Base-by-base conservation (phyloP, 2,797 vertebrate genomes). In the Craterocephalus amniculus region DNA sequence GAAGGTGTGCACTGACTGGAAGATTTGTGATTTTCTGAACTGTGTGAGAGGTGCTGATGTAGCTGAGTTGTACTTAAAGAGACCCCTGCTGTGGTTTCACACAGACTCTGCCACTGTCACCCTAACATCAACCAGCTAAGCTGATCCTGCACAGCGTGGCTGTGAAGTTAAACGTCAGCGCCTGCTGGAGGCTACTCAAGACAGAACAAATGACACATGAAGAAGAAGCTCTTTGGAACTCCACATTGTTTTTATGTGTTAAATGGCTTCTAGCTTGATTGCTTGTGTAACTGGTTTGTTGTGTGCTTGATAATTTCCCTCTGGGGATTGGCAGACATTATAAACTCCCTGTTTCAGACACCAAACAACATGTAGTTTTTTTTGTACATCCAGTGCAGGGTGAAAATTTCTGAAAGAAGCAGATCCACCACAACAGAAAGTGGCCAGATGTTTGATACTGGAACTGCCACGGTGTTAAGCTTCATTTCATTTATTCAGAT, bases 11-110 rank as follows among this genome's bases (percentile, higher is more conserved):
- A 22, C 61, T 73, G 72, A 78, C 67, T 64, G 31, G 61, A 72
- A 81, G 86, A 81, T 76, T 80, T 79, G 62, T 68, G 68, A 73
- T 74, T 75, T 86, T 87, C 65, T 78, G 71, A 88, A 81, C 65
- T 65, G 67, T 40, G 54, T 72, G 72, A 55, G 58, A 81, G 86
- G 72, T 71, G 76, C 84, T 80, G 83, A 89, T 84, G 77, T 81
- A 76, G 73, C 78, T 80, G 78, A 83, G 86, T 58, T 51, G n/a
- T 74, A 71, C 83, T 90, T 91, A 88, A 88, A 88, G 78, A 85
- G 81, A 68, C 80, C 72, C 89, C 91, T 12, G 70, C 88, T 82
- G 89, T 67, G 88, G 76, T 76, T 84, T 84, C 85, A 87, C 77
- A 78, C 83, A 78, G 74, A 59, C 81, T 86, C 74, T 51, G 74